phyloP scores from a whole-genome alignment of 2,888 invertebrate genomes.

The Beris chalybata region DNA sequence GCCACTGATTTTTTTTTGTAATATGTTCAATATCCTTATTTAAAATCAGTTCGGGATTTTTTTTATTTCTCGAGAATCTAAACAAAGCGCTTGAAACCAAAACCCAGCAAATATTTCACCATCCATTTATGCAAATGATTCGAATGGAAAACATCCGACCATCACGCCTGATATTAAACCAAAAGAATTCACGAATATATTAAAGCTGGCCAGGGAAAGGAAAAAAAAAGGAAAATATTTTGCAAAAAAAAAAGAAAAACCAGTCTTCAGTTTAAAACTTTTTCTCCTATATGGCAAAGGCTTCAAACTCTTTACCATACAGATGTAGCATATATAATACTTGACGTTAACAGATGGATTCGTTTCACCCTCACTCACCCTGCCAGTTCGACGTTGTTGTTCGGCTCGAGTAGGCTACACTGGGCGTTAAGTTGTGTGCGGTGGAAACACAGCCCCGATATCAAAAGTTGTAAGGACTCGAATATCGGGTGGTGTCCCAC shows the following conservation, averaged over 20 bases:
- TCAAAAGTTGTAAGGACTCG: slow-evolving; percentile 5
- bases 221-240: slow-evolving; percentile 25
- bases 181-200: slow-evolving; percentile 4
- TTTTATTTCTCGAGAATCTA: slow-evolving; percentile 4
- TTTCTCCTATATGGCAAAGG: slow-evolving; percentile 1
- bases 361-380: slow-evolving; percentile 14
- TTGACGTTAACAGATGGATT: slow-evolving; percentile 31
- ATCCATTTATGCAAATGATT: slow-evolving; percentile 23
- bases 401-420: not conserved
- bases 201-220: slow-evolving; percentile 17
- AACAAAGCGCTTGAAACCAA: slow-evolving; percentile 25
- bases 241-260: slow-evolving; percentile 16
- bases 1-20: too few species aligned
- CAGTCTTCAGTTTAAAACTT: slow-evolving; percentile 22
- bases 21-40: too few species aligned
- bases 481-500: not conserved
- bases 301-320: slow-evolving; percentile 21
- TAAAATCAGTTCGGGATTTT: too few species aligned
- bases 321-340: slow-evolving; percentile 12
- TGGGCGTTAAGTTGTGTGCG: not conserved
- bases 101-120: slow-evolving; percentile 23
- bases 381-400: slow-evolving; percentile 11
- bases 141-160: slow-evolving; percentile 18
- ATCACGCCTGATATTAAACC: slow-evolving; percentile 22
- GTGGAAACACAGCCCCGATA: not conserved